phyloP scores from a whole-genome alignment of 53 echinoderm and acorn worm genomes.

The Zoroaster sp. region DNA sequence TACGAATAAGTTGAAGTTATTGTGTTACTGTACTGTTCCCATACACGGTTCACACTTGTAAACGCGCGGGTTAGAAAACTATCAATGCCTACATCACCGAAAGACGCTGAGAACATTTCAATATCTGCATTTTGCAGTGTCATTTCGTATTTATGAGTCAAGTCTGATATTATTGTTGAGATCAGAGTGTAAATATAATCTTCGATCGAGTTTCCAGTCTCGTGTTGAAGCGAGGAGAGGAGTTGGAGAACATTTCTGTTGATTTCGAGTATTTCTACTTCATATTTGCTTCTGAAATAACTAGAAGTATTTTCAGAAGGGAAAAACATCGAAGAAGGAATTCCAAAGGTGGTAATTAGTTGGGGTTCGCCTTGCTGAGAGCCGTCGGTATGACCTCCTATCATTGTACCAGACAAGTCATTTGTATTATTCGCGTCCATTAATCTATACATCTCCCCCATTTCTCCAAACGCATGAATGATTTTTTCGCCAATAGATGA shows the following conservation, averaged over 20 bases:
- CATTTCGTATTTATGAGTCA: not conserved
- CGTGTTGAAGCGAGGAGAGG: not conserved
- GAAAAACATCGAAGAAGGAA: not conserved
- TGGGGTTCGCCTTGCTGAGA: too few relatives aligned
- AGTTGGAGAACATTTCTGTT: not conserved
- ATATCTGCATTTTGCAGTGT: not conserved
- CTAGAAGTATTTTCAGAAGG: not conserved
- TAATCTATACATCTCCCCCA: too few relatives aligned
- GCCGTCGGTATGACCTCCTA: too few relatives aligned
- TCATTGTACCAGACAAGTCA: too few relatives aligned
- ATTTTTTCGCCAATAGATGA: not conserved
- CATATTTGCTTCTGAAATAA: not conserved
- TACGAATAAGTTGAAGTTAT: not conserved
- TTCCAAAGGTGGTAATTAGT: not conserved
- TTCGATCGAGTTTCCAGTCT: not conserved
- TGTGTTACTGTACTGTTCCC: not conserved
- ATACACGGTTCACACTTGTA: not conserved
- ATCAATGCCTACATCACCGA: not conserved
- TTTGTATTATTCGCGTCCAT: too few relatives aligned
- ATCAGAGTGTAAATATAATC: not conserved
- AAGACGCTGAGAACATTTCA: not conserved
- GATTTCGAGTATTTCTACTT: not conserved
- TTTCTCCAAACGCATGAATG: too few relatives aligned
- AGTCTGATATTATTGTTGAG: not conserved
- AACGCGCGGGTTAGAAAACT: not conserved